Evolutionary conservation across 2,113 vertebrate species (phyloP), one percentile per base, ranked within the genome.

Genomic region (Gracilinanus agilis): DNA sequence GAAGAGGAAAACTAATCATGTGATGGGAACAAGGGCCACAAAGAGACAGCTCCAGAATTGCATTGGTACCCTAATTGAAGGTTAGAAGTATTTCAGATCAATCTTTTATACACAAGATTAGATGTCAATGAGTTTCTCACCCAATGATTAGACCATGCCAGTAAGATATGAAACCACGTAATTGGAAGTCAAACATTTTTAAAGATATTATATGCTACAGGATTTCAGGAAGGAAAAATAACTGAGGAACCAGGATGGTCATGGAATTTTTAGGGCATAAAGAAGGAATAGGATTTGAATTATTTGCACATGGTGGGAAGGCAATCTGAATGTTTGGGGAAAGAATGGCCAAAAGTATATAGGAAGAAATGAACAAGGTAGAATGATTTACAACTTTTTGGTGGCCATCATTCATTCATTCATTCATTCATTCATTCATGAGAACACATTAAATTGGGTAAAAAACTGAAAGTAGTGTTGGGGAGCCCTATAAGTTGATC

Each of bases 191-290:
- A 94, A 19, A 34, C 0, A 7, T 16, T 53, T 4, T 56, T 83
- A 1, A 40, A 13, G 92, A 21, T 0, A 3, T 0, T 5, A 9
- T 25, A 13, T 10, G 23, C 0, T 3, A 0, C 2, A n/a, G 53
- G 54, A 0, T 10, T 9, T n/a, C 13, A 24, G 13, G 49, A 29
- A 13, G 9, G 49, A 2, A 54, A 9, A 25, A 12, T 2, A 9
- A 83, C 67, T 83, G n/a, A 1, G 34, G 21, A 40, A 40, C 19
- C 19, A 40, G 5, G 5, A 83, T 9, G 34, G n/a, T 83, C 67
- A 23, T 83, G 19, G 10, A 67, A 13, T 0, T 16, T 3, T 21
- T 88, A 0, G 0, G 24, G 19, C 24, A 12, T 27, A 49, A 23
- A 34, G 44, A 27, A 92, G 24, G n/a, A 90, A 16, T 13, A 54